Evolutionary conservation across 2,797 vertebrate species (phyloP).

Genomic region (Brachyalestes nurse): DNA sequence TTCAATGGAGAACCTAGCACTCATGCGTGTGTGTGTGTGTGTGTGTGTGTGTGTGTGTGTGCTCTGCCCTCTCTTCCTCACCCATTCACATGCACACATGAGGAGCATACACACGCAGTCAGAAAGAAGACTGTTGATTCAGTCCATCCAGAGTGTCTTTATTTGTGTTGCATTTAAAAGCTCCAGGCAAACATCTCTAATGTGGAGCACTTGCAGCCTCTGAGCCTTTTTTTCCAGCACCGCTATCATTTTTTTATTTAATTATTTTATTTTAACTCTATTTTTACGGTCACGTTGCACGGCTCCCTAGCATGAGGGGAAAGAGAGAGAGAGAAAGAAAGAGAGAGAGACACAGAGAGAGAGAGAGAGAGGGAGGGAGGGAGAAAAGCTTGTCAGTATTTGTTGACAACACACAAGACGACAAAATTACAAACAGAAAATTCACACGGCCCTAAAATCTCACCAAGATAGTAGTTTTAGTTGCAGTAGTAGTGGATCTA

Average conservation of each 20-base stretch:
- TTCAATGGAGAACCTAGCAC: neutral
- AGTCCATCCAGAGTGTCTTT: slow-evolving; percentile 5
- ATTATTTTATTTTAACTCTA: slow-evolving; percentile 7
- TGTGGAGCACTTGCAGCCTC: neutral
- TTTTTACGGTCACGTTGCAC: slow-evolving; percentile 36
- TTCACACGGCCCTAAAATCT: neutral
- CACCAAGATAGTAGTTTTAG: neutral
- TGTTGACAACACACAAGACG: neutral
- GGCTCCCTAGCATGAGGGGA: slow-evolving; percentile 1
- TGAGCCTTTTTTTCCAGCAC: neutral
- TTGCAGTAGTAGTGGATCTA: neutral
- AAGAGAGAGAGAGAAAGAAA: too few relatives aligned
- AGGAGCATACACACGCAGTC: slow-evolving; percentile 1
- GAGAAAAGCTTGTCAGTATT: neutral
- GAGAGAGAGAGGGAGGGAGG: too few relatives aligned
- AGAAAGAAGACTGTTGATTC: slow-evolving; percentile 12
- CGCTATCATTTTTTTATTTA: neutral
- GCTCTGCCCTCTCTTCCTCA: neutral
- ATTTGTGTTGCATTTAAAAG: neutral
- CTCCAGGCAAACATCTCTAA: neutral
- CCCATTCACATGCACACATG: neutral
- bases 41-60: neutral
- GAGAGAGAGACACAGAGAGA: too few relatives aligned
- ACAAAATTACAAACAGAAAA: neutral
- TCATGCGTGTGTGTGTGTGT: neutral